Percentiles rank a stretch among this genome's conserved stretches.
Conservation (phyloP, 2,113 vertebrate species). For the Lophochroa leadbeateri region DNA sequence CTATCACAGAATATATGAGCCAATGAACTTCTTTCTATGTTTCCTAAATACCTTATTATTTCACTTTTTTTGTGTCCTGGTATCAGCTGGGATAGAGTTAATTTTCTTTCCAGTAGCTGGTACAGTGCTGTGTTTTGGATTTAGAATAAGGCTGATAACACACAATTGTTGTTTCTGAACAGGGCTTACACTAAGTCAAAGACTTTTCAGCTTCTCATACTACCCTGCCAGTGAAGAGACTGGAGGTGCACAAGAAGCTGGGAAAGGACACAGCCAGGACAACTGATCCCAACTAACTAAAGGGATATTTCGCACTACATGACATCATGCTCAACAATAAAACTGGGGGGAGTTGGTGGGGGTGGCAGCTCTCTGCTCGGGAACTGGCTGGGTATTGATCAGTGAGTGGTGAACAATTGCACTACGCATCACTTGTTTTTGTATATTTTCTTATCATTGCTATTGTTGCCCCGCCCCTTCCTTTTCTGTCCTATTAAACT, state of each 20-base stretch:
- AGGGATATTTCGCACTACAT: neutral
- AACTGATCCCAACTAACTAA: neutral
- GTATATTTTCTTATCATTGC: neutral
- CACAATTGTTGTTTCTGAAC: neutral
- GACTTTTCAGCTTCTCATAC: neutral
- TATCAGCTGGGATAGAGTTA: neutral
- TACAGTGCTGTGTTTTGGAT: neutral
- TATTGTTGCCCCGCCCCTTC: neutral
- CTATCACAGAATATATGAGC: neutral
- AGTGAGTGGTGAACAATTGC: neutral
- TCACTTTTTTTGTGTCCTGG: neutral
- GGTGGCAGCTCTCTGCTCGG: neutral
- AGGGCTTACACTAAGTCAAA: neutral
- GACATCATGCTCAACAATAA: neutral
- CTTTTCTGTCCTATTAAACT: neutral
- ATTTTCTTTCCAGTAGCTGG: neutral
- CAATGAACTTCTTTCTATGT: neutral
- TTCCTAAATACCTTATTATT: neutral
- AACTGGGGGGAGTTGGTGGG: neutral
- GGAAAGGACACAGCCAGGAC: neutral
- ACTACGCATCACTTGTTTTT: neutral
- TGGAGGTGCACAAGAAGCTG: neutral
- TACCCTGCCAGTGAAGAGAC: rapidly evolving
- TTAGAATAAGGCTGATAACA: neutral
- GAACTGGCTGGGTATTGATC: too few species aligned